phyloP scores from a whole-genome alignment of 2,888 invertebrate genomes.

The Agonum fuliginosum region DNA sequence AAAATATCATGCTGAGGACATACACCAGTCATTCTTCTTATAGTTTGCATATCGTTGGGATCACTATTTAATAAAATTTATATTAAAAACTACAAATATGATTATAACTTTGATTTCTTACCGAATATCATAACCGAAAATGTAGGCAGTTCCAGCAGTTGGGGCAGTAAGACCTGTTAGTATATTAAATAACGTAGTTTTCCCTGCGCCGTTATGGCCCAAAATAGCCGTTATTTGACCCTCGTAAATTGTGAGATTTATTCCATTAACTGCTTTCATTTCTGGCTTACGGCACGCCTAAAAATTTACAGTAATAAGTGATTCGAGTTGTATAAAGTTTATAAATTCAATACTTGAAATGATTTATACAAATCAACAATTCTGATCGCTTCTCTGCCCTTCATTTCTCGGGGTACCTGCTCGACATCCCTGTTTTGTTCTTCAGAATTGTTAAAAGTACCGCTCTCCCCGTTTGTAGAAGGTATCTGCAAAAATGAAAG shows the following conservation, averaged over 20 bases:
- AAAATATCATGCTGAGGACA: constrained; percentile 92
- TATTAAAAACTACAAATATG: neutral
- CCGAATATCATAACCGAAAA: constrained; percentile 85
- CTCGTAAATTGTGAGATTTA: constrained; percentile 88
- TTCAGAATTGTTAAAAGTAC: constrained; percentile 73
- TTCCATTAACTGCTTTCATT: constrained; percentile 84
- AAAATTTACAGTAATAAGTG: neutral
- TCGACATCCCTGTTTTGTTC: constrained; percentile 81
- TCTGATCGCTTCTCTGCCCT: constrained; percentile 84
- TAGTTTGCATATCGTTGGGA: constrained; percentile 84
- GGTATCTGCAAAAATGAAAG: constrained; percentile 46
- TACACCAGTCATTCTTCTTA: constrained; percentile 88
- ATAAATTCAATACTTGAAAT: constrained; percentile 74
- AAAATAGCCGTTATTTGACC: constrained; percentile 90
- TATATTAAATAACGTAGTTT: constrained; percentile 90
- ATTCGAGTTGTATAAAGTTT: neutral
- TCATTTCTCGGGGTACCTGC: constrained; percentile 82
- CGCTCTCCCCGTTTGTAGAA: constrained; percentile 66
- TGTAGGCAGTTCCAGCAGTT: constrained; percentile 82
- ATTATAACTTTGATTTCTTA: constrained; percentile 65
- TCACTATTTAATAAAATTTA: constrained; percentile 72
- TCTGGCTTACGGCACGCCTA: constrained; percentile 80
- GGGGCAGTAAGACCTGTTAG: constrained; percentile 87
- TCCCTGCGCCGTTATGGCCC: constrained; percentile 92
- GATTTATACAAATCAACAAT: constrained; percentile 84